Evolutionary conservation across 2,797 vertebrate species (phyloP), one percentile per base, ranked within the genome.

Genomic region (Syndactyla subalaris): DNA sequence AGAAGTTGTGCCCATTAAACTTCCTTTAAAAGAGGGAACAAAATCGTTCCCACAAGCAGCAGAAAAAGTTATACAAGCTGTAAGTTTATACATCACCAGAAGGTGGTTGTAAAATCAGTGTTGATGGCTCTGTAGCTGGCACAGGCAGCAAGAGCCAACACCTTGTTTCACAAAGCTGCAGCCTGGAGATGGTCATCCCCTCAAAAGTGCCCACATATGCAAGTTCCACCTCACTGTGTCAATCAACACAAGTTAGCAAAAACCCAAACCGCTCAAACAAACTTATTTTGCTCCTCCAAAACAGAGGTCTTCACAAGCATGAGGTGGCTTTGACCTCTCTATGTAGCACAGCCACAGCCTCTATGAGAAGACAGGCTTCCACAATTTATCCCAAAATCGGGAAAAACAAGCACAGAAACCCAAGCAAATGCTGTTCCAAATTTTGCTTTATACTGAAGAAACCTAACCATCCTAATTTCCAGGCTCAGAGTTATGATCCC

Each of bases 101-200:
- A 86, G 29, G 57, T 41, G 9, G 32, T 10, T 72, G 38, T 66
- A 93, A 88, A 94, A 68, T 18, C 2, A 2, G 30, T 13, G 7
- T 1, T 51, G 36, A 67, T 58, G 17, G 2, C 2, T 1, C 15
- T 4, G 1, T 0, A 0, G 8, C 27, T 58, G 32, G 29, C n/a
- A 55, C 1, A 23, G n/a, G 45, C 48, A 75, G 34, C 12, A 55
- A 89, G 14, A 62, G 17, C 5, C 48, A 75, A 38, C 3, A 12
- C 5, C 7, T 29, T 0, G 0, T 43, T 76, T 61, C 14, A 78
- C 6, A n/a, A 68, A 66, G 27, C 4, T 15, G 26, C 39, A 51
- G 36, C 7, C 46, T 26, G 29, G 23, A 85, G 23, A 63, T 6
- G 8, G 19, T 57, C 57, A 63, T 12, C 18, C 46, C 51, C 49